Evolutionary conservation across 2,888 invertebrate species (phyloP), one percentile per base, ranked within the genome.

Genomic region (Pristionchus mayeri): DNA sequence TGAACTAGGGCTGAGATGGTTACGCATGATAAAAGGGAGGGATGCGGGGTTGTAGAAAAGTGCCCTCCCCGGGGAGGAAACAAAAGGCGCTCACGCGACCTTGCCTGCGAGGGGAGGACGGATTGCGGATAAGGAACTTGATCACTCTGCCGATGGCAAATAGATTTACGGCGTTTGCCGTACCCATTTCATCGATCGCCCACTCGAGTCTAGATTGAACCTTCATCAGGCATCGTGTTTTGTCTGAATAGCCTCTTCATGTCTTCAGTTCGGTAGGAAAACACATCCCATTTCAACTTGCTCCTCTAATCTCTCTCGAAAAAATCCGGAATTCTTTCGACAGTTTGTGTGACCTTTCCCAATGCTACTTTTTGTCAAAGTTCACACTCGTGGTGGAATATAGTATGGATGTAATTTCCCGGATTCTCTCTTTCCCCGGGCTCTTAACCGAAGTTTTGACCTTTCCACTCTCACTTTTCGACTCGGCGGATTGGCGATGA

Each of bases 111-210:
- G 24, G 34, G 4, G 34, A 3, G 6, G 18, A 18, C 34, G 18
- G 30, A 4, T 4, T 21, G 34, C 27, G 63, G 34, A 63, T 63
- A 63, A 34, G 63, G 63, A 63, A 63, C 63, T 63, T 63, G 63
- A 63, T 63, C 63, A 63, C 63, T 6, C 9, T 34, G 3, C 9
- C 63, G 1, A 18, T 30, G 21, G 34, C 30, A 16, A 27, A 34
- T 63, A 63, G 34, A 63, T 63, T 63, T 34, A 34, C 63, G 63
- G 34, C 34, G 63, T 63, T 63, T 63, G 18, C n/a, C 16, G 30
- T 30, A 30, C 24, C 34, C 34, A 30, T 0, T 34, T 34, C 34
- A 37, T 63, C 21, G 63, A 63, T 63, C 34, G 30, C 34, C 34
- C n/a, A n/a, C n/a, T n/a, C n/a, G n/a, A n/a, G n/a, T n/a, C n/a